Evolutionary conservation across 2,113 vertebrate species (phyloP).

Genomic region (Neopipo cinnamomea): DNA sequence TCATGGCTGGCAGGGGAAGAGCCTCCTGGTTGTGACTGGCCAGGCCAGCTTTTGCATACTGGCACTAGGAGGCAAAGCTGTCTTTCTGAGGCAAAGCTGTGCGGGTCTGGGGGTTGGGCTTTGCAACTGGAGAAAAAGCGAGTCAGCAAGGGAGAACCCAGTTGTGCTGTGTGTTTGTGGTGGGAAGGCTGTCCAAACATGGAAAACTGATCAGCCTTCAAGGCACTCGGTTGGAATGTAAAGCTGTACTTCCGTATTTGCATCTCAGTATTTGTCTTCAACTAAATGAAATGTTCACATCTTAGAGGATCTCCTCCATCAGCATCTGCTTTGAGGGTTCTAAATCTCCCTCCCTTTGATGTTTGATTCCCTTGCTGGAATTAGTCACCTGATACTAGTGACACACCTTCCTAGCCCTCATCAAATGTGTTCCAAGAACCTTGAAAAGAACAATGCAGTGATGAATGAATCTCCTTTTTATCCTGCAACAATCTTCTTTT

Average conservation of each 20-base stretch:
- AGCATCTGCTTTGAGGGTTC: not conserved
- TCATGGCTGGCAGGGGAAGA: not conserved
- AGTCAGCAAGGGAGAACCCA: not conserved
- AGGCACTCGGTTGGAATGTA: not conserved
- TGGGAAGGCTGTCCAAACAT: not conserved
- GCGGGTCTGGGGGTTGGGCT: not conserved
- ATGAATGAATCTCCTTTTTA: not conserved
- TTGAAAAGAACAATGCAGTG: not conserved
- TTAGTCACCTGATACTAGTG: not conserved
- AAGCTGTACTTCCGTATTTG: not conserved
- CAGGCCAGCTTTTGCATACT: not conserved
- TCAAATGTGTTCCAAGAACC: not conserved
- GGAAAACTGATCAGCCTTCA: not conserved
- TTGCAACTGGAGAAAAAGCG: not conserved
- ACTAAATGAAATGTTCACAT: not conserved
- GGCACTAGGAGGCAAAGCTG: not conserved
- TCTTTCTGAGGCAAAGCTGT: not conserved
- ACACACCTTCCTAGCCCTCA: not conserved
- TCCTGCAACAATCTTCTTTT: not conserved
- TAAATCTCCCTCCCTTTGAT: not conserved
- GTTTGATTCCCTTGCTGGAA: not conserved
- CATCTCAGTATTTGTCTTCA: not conserved
- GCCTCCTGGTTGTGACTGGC: slow-evolving; percentile 27
- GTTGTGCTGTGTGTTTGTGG: not conserved
- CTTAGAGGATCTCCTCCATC: not conserved